Evolutionary conservation across 2,113 vertebrate species (phyloP).

Genomic region (Oceanodroma tethys): DNA sequence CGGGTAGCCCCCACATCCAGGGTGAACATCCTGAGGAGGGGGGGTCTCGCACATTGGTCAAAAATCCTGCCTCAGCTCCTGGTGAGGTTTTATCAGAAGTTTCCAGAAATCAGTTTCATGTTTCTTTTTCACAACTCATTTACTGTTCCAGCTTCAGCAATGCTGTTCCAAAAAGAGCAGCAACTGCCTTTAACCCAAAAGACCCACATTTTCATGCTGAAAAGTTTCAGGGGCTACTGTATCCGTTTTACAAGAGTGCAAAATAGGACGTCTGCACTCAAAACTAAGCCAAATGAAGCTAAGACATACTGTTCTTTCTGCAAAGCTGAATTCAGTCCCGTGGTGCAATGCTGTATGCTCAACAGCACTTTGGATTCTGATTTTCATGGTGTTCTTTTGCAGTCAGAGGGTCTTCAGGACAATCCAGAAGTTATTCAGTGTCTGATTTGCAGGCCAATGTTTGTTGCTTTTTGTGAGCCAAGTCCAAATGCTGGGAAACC

Average conservation of each 20-base stretch:
- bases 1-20: rapidly evolving
- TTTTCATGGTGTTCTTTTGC: not conserved
- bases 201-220: not conserved
- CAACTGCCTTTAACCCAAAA: not conserved
- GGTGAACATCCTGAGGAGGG: not conserved
- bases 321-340: not conserved
- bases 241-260: not conserved
- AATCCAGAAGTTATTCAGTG: not conserved
- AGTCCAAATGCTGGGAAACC: not conserved
- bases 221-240: not conserved
- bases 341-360: not conserved
- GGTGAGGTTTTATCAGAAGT: not conserved
- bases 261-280: not conserved
- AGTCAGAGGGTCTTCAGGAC: not conserved
- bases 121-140: not conserved
- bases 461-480: not conserved
- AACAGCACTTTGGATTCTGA: not conserved
- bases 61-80: not conserved
- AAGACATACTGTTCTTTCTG: not conserved
- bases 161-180: not conserved
- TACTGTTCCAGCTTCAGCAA: not conserved
- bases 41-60: not conserved
- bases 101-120: not conserved
- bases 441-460: not conserved
- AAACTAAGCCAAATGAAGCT: not conserved